phyloP scores from a whole-genome alignment of 2,113 vertebrate species.

The Aphyosemion australe region DNA sequence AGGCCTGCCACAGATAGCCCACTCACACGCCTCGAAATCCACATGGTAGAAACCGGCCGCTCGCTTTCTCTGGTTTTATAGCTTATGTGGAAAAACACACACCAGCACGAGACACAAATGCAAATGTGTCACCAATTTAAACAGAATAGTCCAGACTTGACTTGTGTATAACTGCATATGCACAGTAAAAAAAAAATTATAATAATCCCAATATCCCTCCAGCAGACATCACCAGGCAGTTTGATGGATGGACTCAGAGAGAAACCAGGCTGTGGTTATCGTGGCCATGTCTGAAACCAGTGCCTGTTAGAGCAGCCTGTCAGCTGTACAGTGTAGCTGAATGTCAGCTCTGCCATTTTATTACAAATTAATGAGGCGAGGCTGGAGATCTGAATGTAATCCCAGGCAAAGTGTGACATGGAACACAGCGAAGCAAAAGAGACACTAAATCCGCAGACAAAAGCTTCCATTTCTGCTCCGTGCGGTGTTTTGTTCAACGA shows the following conservation, averaged over 20 bases:
- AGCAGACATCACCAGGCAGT: constrained; percentile 31
- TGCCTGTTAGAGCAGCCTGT: constrained; percentile 73
- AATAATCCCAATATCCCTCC: constrained; percentile 22
- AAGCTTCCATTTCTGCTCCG: constrained; percentile 19
- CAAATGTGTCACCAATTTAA: constrained; percentile 7
- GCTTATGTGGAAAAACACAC: constrained; percentile 37
- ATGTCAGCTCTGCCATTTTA: constrained; percentile 69
- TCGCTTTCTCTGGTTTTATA: constrained; percentile 29
- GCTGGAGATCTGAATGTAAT: constrained; percentile 40
- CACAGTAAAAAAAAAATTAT: background rate
- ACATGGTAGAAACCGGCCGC: constrained; percentile 37
- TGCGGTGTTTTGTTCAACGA: background rate
- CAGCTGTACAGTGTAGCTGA: constrained; percentile 57
- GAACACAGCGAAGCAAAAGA: constrained; percentile 30
- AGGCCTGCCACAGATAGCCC: constrained; percentile 54
- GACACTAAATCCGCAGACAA: constrained; percentile 10
- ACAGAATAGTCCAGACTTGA: constrained; percentile 8
- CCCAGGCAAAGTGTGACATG: constrained; percentile 50
- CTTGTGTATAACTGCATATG: background rate
- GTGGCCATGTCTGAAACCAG: constrained; percentile 71
- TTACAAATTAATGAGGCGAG: constrained; percentile 72
- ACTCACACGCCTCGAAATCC: constrained; percentile 54
- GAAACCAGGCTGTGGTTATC: constrained; percentile 63
- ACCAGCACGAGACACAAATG: constrained; percentile 1
- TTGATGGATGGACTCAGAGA: constrained; percentile 64